phyloP scores from a whole-genome alignment of 1,140 invertebrate genomes.

The Cydia splendana region DNA sequence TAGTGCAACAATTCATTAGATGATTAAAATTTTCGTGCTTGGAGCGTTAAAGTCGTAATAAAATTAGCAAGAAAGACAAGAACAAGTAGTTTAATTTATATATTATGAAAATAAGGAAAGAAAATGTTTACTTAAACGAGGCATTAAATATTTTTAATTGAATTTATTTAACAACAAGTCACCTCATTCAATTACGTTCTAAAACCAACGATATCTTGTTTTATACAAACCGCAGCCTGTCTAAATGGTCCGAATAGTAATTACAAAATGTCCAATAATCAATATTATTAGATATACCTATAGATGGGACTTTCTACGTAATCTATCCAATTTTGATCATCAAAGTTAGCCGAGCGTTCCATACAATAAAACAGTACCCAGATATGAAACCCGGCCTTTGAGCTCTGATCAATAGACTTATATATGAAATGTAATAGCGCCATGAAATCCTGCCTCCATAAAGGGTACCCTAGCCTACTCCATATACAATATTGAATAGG shows the following conservation, averaged over 20 bases:
- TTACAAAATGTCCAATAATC: neutral
- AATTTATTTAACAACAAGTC: too few species aligned
- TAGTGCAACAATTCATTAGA: neutral
- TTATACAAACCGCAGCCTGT: too few species aligned
- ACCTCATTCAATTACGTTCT: too few species aligned
- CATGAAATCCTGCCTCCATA: conserved; percentile 24
- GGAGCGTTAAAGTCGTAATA: neutral
- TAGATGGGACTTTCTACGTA: neutral
- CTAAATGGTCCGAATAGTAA: neutral
- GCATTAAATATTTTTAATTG: too few species aligned
- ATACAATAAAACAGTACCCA: neutral
- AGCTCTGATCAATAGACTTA: conserved; percentile 15
- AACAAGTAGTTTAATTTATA: too few species aligned
- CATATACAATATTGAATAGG: conserved; percentile 28
- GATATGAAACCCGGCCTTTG: conserved; percentile 3
- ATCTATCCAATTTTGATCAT: neutral
- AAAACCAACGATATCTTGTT: too few species aligned
- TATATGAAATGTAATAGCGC: conserved; percentile 12
- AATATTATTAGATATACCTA: neutral
- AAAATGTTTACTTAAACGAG: too few species aligned
- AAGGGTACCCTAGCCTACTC: neutral
- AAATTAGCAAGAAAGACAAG: too few species aligned
- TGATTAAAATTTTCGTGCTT: neutral
- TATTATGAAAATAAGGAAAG: too few species aligned
- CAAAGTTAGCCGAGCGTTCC: neutral